Base-by-base conservation (phyloP, 2,113 vertebrate species). In the Sturnus vulgaris region DNA sequence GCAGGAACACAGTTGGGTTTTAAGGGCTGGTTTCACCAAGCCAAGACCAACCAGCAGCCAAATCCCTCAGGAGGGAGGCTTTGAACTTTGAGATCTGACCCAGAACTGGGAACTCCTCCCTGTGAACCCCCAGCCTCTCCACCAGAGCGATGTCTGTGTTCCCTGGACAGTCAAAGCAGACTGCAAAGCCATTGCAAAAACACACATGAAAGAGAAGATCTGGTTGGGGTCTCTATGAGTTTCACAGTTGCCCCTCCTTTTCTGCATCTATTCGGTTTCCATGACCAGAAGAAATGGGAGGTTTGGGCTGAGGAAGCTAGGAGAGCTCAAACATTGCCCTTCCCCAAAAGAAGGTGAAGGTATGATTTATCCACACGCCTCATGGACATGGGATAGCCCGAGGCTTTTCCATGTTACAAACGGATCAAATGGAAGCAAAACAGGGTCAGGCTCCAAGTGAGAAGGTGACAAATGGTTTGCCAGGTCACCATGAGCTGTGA, bases 81-180 rank as follows among this genome's bases (percentile, higher is more conserved):
- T 56, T 12, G 4, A 2, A 19, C 33, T 28, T 33, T 0, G 1
- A n/a, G 30, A 50, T 64, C 39, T 68, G 85, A 57, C 39, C 22
- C 15, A 56, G 27, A 56, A 44, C 11, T 11, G 27, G 63, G 21
- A 68, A 22, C 5, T 73, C 19, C 39, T 12, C 57, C 23, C 37
- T 0, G 1, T 10, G 13, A 33, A 27, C 10, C 13, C 49, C 33
- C 19, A 53, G 2, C 1, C 9, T 11, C 60, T 39, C 14, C 20
- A 25, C 12, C 64, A 63, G 44, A 0, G 1, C 0, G 0, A 68
- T 0, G 0, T 22, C 27, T 3, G 2, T 3, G 0, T 9, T 24
- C 2, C 2, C 2, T 40, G 77, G 73, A 70, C 30, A 53, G 50
- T 24, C 73, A 59, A 28, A 40, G 70, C 30, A 66, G 42, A 9